A percentile compares a stretch with the other conserved stretches of the same genome.
phyloP scores from a whole-genome alignment of 2,888 invertebrate species.

The Oxyscelio sp. region DNA sequence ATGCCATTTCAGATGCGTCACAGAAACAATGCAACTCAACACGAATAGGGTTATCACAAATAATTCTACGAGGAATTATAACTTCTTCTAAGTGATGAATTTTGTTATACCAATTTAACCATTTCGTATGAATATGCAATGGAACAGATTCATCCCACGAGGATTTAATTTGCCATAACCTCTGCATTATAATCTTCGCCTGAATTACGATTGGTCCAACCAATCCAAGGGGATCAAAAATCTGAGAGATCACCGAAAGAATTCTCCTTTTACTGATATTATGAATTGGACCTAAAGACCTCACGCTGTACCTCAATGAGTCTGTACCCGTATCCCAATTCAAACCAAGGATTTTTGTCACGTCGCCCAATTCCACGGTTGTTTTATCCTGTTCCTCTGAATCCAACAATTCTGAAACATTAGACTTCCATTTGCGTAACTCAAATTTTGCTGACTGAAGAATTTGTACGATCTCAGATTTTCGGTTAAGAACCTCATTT shows the following conservation, averaged over 20 bases:
- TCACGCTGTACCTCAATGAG: constrained; percentile 6
- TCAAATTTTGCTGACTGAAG: constrained; percentile 21
- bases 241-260: constrained; percentile 7
- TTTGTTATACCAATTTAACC: constrained; percentile 1
- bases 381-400: not conserved
- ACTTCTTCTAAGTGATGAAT: constrained; percentile 4
- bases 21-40: constrained; percentile 23
- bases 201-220: constrained; percentile 13
- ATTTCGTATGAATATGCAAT: not conserved
- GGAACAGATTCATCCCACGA: constrained; percentile 27
- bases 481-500: not conserved
- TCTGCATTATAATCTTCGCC: constrained; percentile 23
- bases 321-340: constrained; percentile 14
- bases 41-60: not conserved
- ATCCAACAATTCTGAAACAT: not conserved
- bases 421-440: constrained; percentile 35
- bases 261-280: constrained; percentile 15
- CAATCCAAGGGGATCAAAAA: constrained; percentile 28
- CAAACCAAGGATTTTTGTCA: not conserved
- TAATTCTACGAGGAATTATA: not conserved
- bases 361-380: not conserved
- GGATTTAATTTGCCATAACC: constrained; percentile 15
- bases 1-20: constrained; percentile 2
- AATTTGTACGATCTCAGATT: constrained; percentile 5
- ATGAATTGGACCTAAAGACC: not conserved